Base-by-base conservation (phyloP, 2,113 vertebrate genomes). In the Epinephelus lanceolatus region DNA sequence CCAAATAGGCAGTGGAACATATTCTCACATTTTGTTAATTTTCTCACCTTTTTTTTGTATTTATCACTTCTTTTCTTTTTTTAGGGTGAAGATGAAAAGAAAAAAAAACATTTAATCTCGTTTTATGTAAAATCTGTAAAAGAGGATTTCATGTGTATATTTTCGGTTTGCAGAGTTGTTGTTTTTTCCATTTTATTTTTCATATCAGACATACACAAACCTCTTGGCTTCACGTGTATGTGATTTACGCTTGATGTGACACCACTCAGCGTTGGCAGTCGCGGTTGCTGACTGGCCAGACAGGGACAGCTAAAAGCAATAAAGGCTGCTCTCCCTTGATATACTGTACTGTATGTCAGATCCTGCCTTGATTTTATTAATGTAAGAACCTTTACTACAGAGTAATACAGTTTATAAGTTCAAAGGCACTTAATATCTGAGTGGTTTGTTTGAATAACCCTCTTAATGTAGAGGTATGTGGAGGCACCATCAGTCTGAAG, bases 1-100 rank as follows among this genome's bases (percentile, higher is more conserved):
- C 90, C 83, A 83, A 85, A 82, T 5, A 15, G 81, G 77, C 87
- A 77, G 78, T 77, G 75, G 80, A 88, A 86, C 88, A 74, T 77
- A 52, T 69, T 80, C 55, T 86, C 71, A 76, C 25, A 19, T 68
- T 73, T 72, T 81, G 2, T 67, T 76, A 2, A 21, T 42, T 72
- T 74, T 67, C 21, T 80, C 76, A 81, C 57, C 2, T 42, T 61
- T 76, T 76, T 80, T 81, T 73, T 85, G 19, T 83, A 72, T 91
- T 76, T 77, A 81, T 84, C 61, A 68, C 17, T 12, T 45, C 51
- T 82, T 37, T 37, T 37, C 33, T 65, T 68, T 52, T 88, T 78
- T 66, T 11, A 45, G 59, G 15, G 53, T 77, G 75, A 45, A 73
- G 69, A 30, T 6, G 15, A 19, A 51, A 55, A 37, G 13, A 10